These are phyloP conservation scores for Catostylus mosaicus DNA, from an alignment of 30 jellyfish, hydroid and myxozoan genomes.

Conservation along the genomic window DNA sequence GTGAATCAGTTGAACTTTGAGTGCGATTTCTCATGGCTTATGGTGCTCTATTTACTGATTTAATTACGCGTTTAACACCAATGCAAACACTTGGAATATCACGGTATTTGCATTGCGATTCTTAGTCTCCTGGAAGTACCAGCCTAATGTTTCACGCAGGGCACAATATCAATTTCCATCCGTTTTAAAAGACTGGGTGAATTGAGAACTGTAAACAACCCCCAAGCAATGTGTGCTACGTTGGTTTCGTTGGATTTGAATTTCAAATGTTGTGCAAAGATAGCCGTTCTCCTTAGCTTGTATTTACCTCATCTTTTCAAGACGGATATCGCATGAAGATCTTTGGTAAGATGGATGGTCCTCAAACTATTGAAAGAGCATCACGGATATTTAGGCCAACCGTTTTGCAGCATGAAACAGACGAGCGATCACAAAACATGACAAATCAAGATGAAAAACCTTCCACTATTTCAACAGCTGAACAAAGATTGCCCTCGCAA, in stretches of 20 bases:
- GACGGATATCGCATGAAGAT: background rate
- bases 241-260: background rate
- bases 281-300: background rate
- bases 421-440: background rate
- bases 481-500: background rate
- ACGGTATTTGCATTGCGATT: background rate
- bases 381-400: slow-evolving; percentile 30
- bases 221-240: background rate
- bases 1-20: too few species aligned
- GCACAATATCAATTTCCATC: background rate
- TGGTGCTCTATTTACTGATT: background rate
- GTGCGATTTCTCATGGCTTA: background rate
- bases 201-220: background rate
- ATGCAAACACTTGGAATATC: background rate
- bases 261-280: background rate
- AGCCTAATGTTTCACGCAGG: background rate
- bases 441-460: background rate
- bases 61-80: background rate
- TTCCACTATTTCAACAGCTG: background rate
- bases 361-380: background rate
- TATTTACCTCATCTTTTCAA: background rate
- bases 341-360: background rate
- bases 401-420: background rate
- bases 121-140: background rate
- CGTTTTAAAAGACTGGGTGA: background rate